Conservation (phyloP, 2,113 vertebrate genomes). For the Ivindomyrus marchei region DNA sequence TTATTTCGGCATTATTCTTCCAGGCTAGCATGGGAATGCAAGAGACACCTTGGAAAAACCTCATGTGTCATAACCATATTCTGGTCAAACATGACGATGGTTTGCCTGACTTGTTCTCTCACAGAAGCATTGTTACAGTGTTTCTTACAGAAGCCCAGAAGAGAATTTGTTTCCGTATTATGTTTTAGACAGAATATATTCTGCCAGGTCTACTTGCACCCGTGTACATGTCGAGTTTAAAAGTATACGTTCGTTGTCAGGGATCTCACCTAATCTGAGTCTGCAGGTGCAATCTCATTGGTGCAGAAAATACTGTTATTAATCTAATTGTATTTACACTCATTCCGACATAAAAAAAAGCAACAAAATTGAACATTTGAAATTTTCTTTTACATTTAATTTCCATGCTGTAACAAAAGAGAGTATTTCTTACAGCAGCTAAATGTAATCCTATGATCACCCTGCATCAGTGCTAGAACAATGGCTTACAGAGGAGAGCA, state of each 20-base stretch:
- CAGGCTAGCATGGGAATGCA: background rate
- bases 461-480: background rate
- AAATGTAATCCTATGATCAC: background rate
- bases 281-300: background rate
- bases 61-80: background rate
- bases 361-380: background rate
- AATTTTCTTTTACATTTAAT: background rate
- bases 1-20: background rate
- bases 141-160: background rate
- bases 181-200: background rate
- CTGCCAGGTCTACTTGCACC: background rate
- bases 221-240: background rate
- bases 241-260: background rate
- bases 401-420: background rate
- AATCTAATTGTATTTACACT: background rate
- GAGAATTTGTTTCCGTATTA: background rate
- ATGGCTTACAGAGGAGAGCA: background rate
- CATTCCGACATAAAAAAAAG: background rate
- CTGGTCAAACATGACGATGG: background rate
- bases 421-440: constrained; percentile 1
- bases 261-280: background rate
- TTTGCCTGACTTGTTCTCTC: background rate
- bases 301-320: background rate
- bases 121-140: background rate
- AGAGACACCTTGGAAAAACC: background rate